Evolutionary conservation across 2,888 invertebrate species (phyloP).

Genomic region (Enchytraeus crypticus): DNA sequence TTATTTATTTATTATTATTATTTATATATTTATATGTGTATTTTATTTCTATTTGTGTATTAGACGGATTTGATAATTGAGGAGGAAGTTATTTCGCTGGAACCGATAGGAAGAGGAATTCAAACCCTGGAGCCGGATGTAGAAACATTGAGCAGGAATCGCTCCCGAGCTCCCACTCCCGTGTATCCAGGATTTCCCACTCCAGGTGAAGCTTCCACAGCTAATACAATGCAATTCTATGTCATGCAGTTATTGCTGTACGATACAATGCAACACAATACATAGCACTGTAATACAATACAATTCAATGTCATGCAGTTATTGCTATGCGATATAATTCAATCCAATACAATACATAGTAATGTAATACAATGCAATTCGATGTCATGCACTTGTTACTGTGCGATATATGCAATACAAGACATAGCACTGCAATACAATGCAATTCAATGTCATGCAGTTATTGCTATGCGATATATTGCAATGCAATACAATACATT

Average conservation of each 20-base stretch:
- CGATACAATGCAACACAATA: too few species aligned
- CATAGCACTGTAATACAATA: too few species aligned
- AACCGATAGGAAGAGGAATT: constrained; percentile 46
- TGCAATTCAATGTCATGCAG: background rate
- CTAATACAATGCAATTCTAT: background rate
- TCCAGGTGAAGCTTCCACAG: too few species aligned
- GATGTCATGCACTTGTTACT: too few species aligned
- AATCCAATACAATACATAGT: background rate
- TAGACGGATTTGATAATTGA: constrained; percentile 27
- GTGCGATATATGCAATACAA: too few species aligned
- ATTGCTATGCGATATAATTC: background rate
- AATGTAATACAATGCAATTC: background rate
- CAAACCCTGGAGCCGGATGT: constrained; percentile 41
- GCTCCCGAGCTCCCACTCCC: background rate
- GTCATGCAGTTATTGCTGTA: too few species aligned
- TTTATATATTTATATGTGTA: background rate
- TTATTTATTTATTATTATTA: background rate
- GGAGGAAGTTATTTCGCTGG: constrained; percentile 44
- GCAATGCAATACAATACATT: background rate
- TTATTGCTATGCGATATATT: background rate
- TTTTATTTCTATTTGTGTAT: background rate
- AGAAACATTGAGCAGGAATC: background rate
- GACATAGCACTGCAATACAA: too few species aligned
- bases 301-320: background rate
- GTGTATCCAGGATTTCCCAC: background rate